Conservation (phyloP, 1,140 invertebrate genomes). For the Drosophila seguyi region DNA sequence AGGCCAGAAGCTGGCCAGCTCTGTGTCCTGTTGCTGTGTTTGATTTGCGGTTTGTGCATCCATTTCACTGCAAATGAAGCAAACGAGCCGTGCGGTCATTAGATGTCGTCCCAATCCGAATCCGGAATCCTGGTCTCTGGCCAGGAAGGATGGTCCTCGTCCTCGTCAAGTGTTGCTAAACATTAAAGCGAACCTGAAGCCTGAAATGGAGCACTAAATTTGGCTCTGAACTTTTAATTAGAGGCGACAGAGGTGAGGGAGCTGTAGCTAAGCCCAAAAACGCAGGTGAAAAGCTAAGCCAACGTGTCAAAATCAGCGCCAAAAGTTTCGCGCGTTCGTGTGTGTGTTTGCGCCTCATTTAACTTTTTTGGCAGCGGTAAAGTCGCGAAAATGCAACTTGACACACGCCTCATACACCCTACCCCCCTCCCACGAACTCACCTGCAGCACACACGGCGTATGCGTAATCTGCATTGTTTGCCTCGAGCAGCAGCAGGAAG, state of each 20-base stretch:
- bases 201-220: conserved; percentile 30
- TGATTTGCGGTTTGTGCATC: conserved; percentile 81
- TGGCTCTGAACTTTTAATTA: conserved; percentile 72
- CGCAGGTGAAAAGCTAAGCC: conserved; percentile 25
- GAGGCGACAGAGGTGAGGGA: conserved; percentile 2
- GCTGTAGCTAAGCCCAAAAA: not conserved
- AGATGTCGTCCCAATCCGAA: conserved; percentile 46
- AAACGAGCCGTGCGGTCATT: conserved; percentile 80
- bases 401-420: conserved; percentile 39
- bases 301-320: conserved; percentile 66
- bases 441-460: conserved; percentile 34
- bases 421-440: not conserved
- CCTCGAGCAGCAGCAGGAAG: not conserved
- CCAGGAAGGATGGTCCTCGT: conserved; percentile 3
- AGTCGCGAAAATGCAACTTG: conserved; percentile 55
- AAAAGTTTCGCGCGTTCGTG: conserved; percentile 41
- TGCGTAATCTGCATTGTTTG: conserved; percentile 59
- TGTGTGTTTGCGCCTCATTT: conserved; percentile 53
- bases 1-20: conserved; percentile 6
- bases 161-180: conserved; percentile 34
- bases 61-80: conserved; percentile 81
- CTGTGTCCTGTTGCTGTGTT: conserved; percentile 56
- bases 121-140: conserved; percentile 39
- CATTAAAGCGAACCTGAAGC: conserved; percentile 44
- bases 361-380: conserved; percentile 45